Percentiles rank a stretch among this genome's conserved stretches.
These are phyloP conservation scores for Pristionchus arcanus DNA, from an alignment of 2,888 invertebrate species.

Conservation along the genomic window DNA sequence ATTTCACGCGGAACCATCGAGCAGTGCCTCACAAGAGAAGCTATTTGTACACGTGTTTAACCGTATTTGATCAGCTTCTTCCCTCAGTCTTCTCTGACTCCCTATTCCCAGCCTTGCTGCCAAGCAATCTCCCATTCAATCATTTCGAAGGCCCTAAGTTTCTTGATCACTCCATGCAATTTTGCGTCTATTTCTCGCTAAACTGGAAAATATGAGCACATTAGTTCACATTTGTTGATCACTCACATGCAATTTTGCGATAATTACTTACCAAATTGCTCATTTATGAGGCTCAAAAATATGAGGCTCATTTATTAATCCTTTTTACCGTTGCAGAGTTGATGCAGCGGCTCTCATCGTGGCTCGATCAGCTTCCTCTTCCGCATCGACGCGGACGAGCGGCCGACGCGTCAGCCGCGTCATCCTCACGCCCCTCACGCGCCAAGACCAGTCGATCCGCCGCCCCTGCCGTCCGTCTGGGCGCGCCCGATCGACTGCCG, in stretches of 20 bases:
- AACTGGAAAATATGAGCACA: too few species aligned
- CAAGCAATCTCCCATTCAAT: too few species aligned
- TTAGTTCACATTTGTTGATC: too few species aligned
- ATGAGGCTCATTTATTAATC: not conserved
- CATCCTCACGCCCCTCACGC: not conserved
- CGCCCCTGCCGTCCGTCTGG: slow-evolving; percentile 44
- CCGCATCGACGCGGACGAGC: slow-evolving; percentile 9
- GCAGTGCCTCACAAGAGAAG: not conserved
- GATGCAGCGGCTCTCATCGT: slow-evolving; percentile 55
- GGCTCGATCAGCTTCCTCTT: slow-evolving; percentile 52
- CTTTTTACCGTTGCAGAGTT: slow-evolving; percentile 22
- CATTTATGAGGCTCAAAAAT: too few species aligned
- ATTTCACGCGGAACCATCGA: not conserved
- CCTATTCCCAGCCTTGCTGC: too few species aligned
- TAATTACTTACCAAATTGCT: too few species aligned
- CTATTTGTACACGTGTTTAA: not conserved
- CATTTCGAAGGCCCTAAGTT: too few species aligned
- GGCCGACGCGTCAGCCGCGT: not conserved
- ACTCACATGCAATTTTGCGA: too few species aligned
- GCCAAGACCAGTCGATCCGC: slow-evolving; percentile 46
- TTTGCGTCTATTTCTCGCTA: too few species aligned
- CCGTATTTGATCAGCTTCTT: slow-evolving; percentile 33
- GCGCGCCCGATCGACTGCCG: not conserved
- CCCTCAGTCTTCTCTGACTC: not conserved
- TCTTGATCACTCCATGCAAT: too few species aligned